Evolutionary conservation across 1,140 invertebrate genomes (phyloP), one percentile per base, ranked within the genome.

Genomic region (Cepaea nemoralis): DNA sequence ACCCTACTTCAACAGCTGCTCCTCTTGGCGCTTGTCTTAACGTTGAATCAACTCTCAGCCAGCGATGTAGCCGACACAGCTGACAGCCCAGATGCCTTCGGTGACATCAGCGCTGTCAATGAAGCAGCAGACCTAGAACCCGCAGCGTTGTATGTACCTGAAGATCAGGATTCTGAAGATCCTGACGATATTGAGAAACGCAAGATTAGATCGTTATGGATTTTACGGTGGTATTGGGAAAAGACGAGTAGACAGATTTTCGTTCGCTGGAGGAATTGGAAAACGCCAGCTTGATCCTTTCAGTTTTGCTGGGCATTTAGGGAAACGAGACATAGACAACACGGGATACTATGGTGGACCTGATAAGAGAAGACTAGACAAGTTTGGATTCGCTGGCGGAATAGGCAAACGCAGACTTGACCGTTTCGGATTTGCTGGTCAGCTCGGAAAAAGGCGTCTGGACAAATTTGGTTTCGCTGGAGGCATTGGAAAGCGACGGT

Each of bases 221-320:
- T 80, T 80, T 50, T 8, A 55, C 12, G 67, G 77, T 24, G 66
- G 67, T 37, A 70, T 80, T n/a, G 77, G 77, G 1, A 80, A 80
- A 27, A 6, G 77, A 70, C n/a, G 77, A 48, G 3, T 80, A 1
- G 77, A 80, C 42, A 33, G 35, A 33, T 80, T 39, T 50, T 42
- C 63, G 24, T 80, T 80, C 39, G 33, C 37, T 39, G 77, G 66
- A 16, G 40, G 67, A 27, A 50, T 80, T 19, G 77, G 77, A 39
- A 80, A 80, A 50, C 66, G 77, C 6, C 6, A 24, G 12, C 12
- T 80, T 19, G 77, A 80, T 71, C 37, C 27, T 5, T 70, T 33
- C 37, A n/a, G 39, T 0, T 80, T 80, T 80, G 37, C 63, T 70
- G 77, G 66, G n/a, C 31, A 55, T 6, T n/a, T 80, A 2, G 77